phyloP scores from a whole-genome alignment of 1,140 invertebrate species.

The Drosophila albomicans region DNA sequence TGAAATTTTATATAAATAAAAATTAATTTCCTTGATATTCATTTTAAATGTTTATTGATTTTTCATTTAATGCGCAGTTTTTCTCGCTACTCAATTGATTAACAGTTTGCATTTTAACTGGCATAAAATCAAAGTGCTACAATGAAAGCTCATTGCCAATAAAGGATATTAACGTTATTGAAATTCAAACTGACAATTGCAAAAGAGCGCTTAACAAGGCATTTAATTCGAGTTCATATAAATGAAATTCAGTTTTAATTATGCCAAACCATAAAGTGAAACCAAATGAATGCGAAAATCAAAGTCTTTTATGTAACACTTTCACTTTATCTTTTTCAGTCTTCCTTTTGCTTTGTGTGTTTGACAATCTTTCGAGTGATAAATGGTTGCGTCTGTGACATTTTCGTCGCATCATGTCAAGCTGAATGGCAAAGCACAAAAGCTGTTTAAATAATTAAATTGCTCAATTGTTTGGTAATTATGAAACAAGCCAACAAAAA shows the following conservation, averaged over 20 bases:
- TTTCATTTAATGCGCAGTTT: no score
- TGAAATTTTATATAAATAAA: no score
- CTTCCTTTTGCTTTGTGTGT: background rate
- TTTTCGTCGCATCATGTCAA: conserved; percentile 9
- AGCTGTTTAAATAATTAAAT: conserved; percentile 41
- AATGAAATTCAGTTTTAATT: conserved; percentile 18
- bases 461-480: conserved; percentile 43
- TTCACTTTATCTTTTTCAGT: background rate
- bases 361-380: background rate
- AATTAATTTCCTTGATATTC: no score
- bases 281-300: conserved; percentile 14
- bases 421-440: background rate
- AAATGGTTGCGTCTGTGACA: conserved; percentile 9
- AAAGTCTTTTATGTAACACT: background rate
- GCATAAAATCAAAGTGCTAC: no score
- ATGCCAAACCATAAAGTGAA: conserved; percentile 5
- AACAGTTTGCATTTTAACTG: no score
- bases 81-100: no score
- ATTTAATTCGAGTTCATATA: conserved; percentile 19
- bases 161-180: conserved; percentile 3
- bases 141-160: background rate
- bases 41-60: no score
- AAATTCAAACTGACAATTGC: background rate
- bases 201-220: conserved; percentile 3
- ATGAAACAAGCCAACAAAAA: conserved; percentile 12